Conservation (phyloP, 2,888 invertebrate species). For the Lypha dubia region DNA sequence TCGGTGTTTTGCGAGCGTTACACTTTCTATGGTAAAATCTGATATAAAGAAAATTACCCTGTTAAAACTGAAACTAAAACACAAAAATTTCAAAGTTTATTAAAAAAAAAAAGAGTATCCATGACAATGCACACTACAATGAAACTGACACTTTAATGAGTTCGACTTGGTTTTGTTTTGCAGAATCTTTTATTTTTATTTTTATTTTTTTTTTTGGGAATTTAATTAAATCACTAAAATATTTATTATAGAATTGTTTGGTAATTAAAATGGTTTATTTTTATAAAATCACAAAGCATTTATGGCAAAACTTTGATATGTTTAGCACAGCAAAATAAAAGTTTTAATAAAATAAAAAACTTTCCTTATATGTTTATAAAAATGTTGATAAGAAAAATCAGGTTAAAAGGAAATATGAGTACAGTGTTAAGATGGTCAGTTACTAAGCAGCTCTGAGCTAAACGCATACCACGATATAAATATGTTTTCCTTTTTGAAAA, state of each 20-base stretch:
- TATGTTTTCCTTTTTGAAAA: no score
- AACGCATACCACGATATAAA: no score
- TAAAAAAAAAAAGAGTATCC: conserved; percentile 12
- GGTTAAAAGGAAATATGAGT: no score
- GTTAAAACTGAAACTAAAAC: neutral
- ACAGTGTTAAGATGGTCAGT: no score
- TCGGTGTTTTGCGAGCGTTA: no score
- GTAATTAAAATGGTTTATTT: conserved; percentile 3
- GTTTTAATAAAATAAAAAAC: neutral
- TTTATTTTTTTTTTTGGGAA: neutral
- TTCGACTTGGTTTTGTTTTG: conserved; percentile 23
- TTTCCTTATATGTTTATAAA: no score
- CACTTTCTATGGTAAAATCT: neutral
- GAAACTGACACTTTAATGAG: conserved; percentile 54
- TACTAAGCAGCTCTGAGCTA: no score
- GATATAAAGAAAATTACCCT: neutral
- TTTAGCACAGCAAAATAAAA: neutral
- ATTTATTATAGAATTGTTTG: conserved; percentile 2
- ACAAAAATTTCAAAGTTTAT: neutral
- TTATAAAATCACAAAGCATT: neutral
- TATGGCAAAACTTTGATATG: neutral
- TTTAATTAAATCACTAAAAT: conserved; percentile 5
- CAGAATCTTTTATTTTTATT: neutral
- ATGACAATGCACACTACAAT: conserved; percentile 34
- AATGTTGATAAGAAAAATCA: no score